Conservation (phyloP, 2,888 invertebrate genomes). For the Chrysodeixis includens region DNA sequence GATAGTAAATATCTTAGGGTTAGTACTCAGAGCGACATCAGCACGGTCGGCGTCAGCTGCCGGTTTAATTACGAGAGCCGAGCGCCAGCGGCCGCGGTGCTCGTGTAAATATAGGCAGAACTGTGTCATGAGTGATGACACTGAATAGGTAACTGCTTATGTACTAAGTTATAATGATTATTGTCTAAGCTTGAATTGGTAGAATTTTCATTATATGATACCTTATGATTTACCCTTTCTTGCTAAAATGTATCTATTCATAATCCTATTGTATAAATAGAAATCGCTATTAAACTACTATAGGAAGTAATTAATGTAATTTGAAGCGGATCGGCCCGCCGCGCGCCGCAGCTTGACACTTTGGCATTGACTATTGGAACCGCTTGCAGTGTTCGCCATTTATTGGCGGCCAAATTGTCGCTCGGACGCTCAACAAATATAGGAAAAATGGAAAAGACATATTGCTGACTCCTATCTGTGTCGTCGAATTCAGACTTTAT, state of each 20-base stretch:
- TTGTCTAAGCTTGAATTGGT: no score
- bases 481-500: constrained; percentile 37
- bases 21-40: neutral
- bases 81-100: neutral
- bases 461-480: constrained; percentile 45
- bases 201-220: no score
- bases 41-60: neutral
- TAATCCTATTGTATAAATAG: neutral
- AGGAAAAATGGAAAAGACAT: constrained; percentile 68
- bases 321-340: constrained; percentile 27
- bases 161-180: neutral
- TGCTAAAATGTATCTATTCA: neutral
- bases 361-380: constrained; percentile 46
- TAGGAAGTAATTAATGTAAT: constrained; percentile 26
- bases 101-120: neutral
- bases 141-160: neutral
- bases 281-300: constrained; percentile 16
- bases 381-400: constrained; percentile 54
- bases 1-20: neutral
- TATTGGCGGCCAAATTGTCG: constrained; percentile 65
- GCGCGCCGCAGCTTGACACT: constrained; percentile 39
- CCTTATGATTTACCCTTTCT: no score
- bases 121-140: neutral
- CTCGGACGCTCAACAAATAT: constrained; percentile 63
- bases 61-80: neutral